A percentile compares a stretch with the other conserved stretches of the same genome.
These are phyloP conservation scores for Bradypodion pumilum DNA, from an alignment of 2,797 vertebrate genomes.

Conservation along the genomic window DNA sequence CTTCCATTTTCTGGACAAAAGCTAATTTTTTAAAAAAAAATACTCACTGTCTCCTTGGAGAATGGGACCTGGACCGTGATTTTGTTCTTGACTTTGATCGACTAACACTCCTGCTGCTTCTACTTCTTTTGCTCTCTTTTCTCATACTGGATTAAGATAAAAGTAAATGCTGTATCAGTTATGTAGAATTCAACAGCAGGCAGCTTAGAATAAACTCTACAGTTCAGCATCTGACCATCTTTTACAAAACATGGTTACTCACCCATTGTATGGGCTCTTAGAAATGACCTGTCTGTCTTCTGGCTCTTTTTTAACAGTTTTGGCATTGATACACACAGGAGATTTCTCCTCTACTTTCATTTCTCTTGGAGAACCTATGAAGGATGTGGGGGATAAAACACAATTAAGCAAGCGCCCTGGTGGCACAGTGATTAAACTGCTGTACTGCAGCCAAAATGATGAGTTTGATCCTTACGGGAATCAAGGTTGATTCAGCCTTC, in stretches of 20 bases:
- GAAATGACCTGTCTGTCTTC: slow-evolving; percentile 88
- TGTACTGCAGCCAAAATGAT: too few relatives aligned
- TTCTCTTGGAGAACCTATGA: slow-evolving; percentile 90
- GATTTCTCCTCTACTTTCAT: slow-evolving; percentile 91
- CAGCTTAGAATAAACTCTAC: neutral
- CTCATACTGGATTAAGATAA: slow-evolving; percentile 78
- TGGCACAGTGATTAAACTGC: too few relatives aligned
- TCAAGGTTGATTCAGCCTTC: too few relatives aligned
- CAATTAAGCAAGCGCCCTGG: slow-evolving; percentile 9
- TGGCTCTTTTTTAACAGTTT: slow-evolving; percentile 89
- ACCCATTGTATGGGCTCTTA: slow-evolving; percentile 98
- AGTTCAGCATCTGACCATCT: neutral
- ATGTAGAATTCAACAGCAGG: neutral
- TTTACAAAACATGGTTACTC: slow-evolving; percentile 44
- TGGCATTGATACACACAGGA: slow-evolving; percentile 83
- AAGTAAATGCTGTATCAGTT: neutral
- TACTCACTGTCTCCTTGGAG: slow-evolving; percentile 92
- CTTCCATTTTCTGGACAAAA: neutral
- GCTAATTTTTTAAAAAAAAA: neutral
- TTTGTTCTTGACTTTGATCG: slow-evolving; percentile 89
- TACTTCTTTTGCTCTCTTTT: slow-evolving; percentile 92
- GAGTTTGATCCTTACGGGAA: too few relatives aligned
- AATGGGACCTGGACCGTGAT: slow-evolving; percentile 90
- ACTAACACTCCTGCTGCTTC: slow-evolving; percentile 90
- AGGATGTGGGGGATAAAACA: too few relatives aligned